phyloP scores from a whole-genome alignment of 2,113 vertebrate genomes.

The Chloropsis cyanopogon region DNA sequence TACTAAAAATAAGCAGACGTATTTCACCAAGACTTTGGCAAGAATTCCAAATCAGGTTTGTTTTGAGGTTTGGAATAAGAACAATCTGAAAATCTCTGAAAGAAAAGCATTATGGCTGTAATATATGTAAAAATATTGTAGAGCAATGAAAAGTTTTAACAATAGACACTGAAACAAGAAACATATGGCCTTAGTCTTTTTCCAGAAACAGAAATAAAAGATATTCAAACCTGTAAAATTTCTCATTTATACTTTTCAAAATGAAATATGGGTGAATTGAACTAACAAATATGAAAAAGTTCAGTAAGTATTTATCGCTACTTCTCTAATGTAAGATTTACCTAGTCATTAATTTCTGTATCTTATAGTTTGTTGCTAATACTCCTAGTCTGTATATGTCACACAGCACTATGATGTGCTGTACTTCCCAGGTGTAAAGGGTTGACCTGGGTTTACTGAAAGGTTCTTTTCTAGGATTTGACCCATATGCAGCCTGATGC shows the following conservation, averaged over 20 bases:
- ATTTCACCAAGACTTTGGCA: neutral
- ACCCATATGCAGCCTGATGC: fast-evolving
- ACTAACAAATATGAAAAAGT: neutral
- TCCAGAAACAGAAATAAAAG: neutral
- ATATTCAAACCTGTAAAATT: neutral
- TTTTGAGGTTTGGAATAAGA: neutral
- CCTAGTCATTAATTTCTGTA: neutral
- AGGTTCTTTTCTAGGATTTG: neutral
- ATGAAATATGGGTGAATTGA: neutral
- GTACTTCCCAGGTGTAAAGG: neutral
- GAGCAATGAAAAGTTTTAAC: neutral
- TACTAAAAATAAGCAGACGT: neutral
- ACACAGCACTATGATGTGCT: neutral
- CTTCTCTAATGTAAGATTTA: neutral
- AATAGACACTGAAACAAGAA: neutral
- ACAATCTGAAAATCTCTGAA: neutral
- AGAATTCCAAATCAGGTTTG: neutral
- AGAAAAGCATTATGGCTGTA: neutral
- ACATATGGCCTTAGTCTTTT: neutral
- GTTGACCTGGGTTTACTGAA: neutral
- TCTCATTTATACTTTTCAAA: neutral
- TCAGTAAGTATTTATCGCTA: neutral
- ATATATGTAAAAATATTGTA: neutral
- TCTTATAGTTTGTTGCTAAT: neutral
- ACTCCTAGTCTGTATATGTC: neutral